Conservation (phyloP, 2,797 vertebrate genomes). For the Periparus ater region DNA sequence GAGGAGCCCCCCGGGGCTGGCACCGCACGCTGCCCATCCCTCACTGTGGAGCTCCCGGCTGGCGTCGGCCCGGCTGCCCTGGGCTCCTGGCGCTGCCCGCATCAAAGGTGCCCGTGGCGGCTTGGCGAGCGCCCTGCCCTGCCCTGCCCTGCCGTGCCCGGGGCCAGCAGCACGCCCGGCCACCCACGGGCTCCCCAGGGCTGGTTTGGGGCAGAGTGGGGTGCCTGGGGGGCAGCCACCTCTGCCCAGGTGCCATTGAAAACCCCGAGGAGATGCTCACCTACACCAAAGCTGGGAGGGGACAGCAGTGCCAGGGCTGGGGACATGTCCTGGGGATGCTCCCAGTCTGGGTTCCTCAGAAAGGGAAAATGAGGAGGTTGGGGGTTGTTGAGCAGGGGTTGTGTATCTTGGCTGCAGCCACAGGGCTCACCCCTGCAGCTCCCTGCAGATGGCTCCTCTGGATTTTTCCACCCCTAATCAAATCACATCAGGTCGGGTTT, state of each 20-base stretch:
- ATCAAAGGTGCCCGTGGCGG: background rate
- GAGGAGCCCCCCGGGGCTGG: background rate
- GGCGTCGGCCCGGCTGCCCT: background rate
- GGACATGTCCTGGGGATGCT: background rate
- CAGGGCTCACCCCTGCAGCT: background rate
- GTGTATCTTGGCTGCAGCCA: background rate
- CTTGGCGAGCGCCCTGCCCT: background rate
- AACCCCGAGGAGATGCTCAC: accelerated
- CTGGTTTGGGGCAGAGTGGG: background rate
- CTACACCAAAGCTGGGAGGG: accelerated
- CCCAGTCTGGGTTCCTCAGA: background rate
- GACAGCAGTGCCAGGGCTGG: background rate
- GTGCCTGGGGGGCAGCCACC: background rate
- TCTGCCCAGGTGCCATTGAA: background rate
- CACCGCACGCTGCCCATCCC: accelerated
- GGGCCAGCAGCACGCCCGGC: background rate
- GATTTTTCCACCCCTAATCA: background rate
- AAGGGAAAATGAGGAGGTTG: accelerated
- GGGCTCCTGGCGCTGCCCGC: background rate
- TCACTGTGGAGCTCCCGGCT: background rate
- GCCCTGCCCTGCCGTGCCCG: background rate
- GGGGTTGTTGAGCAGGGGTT: background rate
- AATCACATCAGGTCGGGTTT: background rate
- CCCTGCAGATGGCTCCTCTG: background rate
- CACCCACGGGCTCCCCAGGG: background rate